A percentile compares a stretch with the other conserved stretches of the same genome.
Conservation (phyloP, 2,888 invertebrate genomes). For the Amiota mariae region DNA sequence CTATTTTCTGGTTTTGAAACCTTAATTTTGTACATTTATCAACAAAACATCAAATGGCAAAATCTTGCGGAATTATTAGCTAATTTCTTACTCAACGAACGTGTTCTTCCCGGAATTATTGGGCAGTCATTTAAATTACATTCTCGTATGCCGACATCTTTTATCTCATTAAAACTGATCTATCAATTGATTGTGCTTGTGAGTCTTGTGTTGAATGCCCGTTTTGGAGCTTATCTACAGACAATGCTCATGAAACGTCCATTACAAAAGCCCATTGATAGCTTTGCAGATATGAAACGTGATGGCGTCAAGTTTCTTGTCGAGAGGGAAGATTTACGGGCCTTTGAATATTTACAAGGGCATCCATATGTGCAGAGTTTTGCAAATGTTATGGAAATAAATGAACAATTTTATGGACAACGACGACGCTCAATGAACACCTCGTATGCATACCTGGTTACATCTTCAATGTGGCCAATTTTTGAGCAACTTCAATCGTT, state of each 20-base stretch:
- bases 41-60: too few species aligned
- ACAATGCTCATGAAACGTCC: not conserved
- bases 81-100: slow-evolving; percentile 5
- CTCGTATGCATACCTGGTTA: not conserved
- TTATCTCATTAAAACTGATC: not conserved
- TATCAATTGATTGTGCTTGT: not conserved
- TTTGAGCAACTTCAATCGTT: not conserved
- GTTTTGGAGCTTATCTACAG: not conserved
- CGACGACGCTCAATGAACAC: not conserved
- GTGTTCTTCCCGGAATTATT: not conserved
- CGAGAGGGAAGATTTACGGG: too few species aligned
- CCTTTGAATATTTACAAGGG: too few species aligned
- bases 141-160: not conserved
- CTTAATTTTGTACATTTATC: too few species aligned
- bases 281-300: not conserved
- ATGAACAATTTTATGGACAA: not conserved
- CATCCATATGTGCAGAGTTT: too few species aligned
- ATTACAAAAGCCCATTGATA: not conserved
- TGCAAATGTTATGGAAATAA: too few species aligned
- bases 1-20: too few species aligned
- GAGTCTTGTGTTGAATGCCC: not conserved
- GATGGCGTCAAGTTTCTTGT: too few species aligned
- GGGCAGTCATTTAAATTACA: not conserved
- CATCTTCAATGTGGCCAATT: not conserved
- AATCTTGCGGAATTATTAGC: too few species aligned